Percentiles rank a stretch among this genome's conserved stretches.
Evolutionary conservation across 2,888 invertebrate genomes (phyloP).

Genomic region (Vannuccia rotundouncinata): DNA sequence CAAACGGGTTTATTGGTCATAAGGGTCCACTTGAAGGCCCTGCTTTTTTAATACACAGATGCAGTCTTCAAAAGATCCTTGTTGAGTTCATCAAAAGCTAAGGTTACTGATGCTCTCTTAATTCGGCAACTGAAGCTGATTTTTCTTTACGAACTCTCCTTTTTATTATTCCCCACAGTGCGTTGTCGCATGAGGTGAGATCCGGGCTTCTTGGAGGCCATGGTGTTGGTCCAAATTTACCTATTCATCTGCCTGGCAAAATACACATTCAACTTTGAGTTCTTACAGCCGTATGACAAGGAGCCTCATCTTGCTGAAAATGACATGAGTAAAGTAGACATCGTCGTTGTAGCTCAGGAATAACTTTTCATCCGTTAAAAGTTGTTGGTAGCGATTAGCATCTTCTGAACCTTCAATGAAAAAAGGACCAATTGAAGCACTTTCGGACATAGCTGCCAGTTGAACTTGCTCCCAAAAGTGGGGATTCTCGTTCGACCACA

Average conservation of each 20-base stretch:
- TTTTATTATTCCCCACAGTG: background rate
- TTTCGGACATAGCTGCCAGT: background rate
- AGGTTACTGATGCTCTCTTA: background rate
- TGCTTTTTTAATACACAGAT: background rate
- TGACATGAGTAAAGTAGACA: background rate
- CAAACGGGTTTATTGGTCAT: background rate
- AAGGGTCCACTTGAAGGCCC: background rate
- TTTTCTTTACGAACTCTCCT: background rate
- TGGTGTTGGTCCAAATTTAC: background rate
- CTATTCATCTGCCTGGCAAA: background rate
- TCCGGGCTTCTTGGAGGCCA: background rate
- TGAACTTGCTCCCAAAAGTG: background rate
- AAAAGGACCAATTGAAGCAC: background rate
- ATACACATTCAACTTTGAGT: background rate
- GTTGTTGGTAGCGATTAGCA: background rate
- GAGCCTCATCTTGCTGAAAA: background rate
- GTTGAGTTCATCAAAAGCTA: background rate
- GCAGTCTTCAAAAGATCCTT: background rate
- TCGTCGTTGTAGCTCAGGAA: background rate
- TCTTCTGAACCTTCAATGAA: background rate
- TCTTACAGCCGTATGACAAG: background rate
- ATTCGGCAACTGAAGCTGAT: background rate
- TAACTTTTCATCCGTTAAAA: background rate
- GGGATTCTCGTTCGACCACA: background rate
- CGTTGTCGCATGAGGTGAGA: background rate